Evolutionary conservation across 2,888 invertebrate genomes (phyloP), one percentile per base, ranked within the genome.

Genomic region (Buathra laborator): DNA sequence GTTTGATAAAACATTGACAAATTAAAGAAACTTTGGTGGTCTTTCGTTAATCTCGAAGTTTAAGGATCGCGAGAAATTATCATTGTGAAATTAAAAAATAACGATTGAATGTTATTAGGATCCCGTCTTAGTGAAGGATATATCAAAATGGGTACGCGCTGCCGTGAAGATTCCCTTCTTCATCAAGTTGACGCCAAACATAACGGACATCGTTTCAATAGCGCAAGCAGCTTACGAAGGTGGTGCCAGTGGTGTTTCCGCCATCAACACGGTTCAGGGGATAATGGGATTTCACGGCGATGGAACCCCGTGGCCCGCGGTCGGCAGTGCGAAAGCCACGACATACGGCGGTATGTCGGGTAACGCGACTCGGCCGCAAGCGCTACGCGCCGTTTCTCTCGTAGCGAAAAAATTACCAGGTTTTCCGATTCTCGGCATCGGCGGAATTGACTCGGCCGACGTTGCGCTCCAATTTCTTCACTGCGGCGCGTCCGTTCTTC

Each of bases 391-490:
- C 0, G 97, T 99, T 7, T 98, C 99, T 0, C 96, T 98, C 0
- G 97, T 99, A 86, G 97, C 97, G 1, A 96, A 96, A 83, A 96
- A 96, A 67, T 90, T 99, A 46, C 98, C 98, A 0, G 97, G 96
- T 1, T 99, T 98, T 94, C 97, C 99, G 0, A 98, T 99, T 81
- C 95, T 99, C 86, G 99, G 99, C 32, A 98, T 99, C 79, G 99
- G 99, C 7, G 99, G 99, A 0, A 97, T 99, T 19, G 99, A 99
- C 94, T 98, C 99, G 0, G 99, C 99, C 0, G 99, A 99, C 86
- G 97, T 97, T 0, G 98, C 98, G 0, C 93, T 99, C n/a, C 99
- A 99, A 94, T 99, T 98, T 93, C 94, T 99, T 3, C 96, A 98
- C 92, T 98, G 98, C 87, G 99, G 99, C 0, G 99, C 99, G 3